Conservation (phyloP, 2,888 invertebrate genomes). For the Myopa tessellatipennis region DNA sequence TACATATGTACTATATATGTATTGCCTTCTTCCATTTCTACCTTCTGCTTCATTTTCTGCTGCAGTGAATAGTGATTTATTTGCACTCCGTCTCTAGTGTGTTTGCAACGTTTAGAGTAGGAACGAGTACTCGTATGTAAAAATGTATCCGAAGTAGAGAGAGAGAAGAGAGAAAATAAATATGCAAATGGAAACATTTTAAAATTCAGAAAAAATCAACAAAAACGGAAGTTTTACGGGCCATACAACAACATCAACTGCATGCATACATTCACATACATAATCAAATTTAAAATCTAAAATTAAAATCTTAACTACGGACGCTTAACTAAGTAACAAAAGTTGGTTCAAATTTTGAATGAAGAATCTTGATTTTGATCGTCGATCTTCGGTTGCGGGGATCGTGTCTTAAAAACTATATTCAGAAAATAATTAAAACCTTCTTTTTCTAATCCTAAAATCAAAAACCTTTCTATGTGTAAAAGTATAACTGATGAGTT, state of each 20-base stretch:
- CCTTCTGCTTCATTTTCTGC: no score
- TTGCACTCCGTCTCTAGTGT: no score
- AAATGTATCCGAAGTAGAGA: not conserved
- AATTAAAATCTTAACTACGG: constrained; percentile 3
- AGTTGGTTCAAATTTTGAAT: no score
- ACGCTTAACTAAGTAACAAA: not conserved
- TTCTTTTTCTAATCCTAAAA: not conserved
- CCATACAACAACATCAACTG: not conserved
- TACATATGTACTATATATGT: no score
- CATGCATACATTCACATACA: not conserved
- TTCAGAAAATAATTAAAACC: not conserved
- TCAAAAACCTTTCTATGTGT: not conserved
- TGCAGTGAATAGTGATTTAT: no score
- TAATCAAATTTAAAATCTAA: not conserved
- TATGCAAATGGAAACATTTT: not conserved
- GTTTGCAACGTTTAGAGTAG: no score
- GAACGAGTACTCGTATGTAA: not conserved
- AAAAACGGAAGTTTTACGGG: not conserved
- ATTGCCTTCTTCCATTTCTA: no score
- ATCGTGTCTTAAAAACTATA: no score
- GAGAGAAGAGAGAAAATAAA: constrained; percentile 8
- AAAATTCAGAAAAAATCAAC: not conserved
- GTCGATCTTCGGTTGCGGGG: no score
- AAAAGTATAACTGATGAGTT: not conserved
- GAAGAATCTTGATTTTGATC: no score